phyloP scores from a whole-genome alignment of 2,113 vertebrate species.

The Chlorodrepanis virens region DNA sequence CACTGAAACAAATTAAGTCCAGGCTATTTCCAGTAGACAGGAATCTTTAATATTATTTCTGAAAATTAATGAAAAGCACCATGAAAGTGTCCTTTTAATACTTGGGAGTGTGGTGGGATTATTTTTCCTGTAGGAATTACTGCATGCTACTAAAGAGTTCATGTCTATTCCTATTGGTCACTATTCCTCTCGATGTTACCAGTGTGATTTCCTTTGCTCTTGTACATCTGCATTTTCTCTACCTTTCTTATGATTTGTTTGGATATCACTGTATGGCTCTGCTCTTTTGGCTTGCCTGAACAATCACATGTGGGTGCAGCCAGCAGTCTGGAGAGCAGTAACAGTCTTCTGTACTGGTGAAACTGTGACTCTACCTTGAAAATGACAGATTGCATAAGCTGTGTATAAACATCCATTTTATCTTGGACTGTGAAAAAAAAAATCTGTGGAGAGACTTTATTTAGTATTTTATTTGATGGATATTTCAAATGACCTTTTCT shows the following conservation, averaged over 20 bases:
- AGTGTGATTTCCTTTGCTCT: not conserved
- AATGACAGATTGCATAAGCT: not conserved
- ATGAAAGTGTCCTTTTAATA: constrained; percentile 43
- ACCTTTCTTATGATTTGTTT: not conserved
- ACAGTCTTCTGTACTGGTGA: not conserved
- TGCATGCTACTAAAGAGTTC: not conserved
- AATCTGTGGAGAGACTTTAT: not conserved
- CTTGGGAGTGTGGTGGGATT: not conserved
- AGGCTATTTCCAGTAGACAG: not conserved
- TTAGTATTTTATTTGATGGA: not conserved
- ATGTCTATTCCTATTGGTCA: not conserved
- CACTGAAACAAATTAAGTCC: not conserved
- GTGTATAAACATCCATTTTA: not conserved
- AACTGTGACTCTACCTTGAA: not conserved
- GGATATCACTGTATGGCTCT: not conserved
- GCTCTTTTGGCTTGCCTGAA: not conserved
- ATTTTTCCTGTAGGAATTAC: not conserved
- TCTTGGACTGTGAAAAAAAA: not conserved
- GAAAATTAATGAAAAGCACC: not conserved
- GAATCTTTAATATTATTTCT: not conserved
- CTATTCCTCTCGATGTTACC: not conserved
- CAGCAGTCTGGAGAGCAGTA: not conserved
- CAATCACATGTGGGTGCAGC: not conserved
- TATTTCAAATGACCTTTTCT: not conserved
- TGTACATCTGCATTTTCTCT: not conserved